Conservation (phyloP, 2,888 invertebrate genomes). For the Thecocarcelia acutangulata region DNA sequence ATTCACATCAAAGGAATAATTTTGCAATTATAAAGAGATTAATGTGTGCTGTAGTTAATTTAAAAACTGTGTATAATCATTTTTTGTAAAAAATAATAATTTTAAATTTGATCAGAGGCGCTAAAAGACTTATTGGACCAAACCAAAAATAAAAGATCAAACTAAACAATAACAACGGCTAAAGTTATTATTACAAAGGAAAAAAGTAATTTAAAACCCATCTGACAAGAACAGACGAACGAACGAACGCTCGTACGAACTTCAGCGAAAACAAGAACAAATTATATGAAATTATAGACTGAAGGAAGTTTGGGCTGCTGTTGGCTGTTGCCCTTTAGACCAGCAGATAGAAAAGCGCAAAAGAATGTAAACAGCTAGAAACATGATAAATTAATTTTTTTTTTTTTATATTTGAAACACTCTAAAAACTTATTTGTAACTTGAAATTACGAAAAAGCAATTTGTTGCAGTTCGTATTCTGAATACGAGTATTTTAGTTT, state of each 20-base stretch:
- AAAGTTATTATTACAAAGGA: conserved; percentile 56
- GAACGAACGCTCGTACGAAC: conserved; percentile 29
- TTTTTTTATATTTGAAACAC: not conserved
- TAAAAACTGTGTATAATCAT: conserved; percentile 54
- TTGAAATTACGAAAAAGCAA: conserved; percentile 40
- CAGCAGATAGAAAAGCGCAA: not conserved
- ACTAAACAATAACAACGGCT: conserved; percentile 43
- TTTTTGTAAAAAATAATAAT: conserved; percentile 51
- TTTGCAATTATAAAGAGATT: conserved; percentile 79
- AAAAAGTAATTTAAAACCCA: conserved; percentile 63
- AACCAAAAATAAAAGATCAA: conserved; percentile 25
- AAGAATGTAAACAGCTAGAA: conserved; percentile 4
- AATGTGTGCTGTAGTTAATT: conserved; percentile 73
- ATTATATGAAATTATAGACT: conserved; percentile 65
- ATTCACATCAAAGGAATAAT: conserved; percentile 71
- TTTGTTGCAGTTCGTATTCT: conserved; percentile 34
- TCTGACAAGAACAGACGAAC: conserved; percentile 52
- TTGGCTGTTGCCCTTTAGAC: conserved; percentile 47
- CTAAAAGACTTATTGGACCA: conserved; percentile 63
- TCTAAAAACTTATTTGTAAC: conserved; percentile 40
- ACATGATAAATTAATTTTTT: conserved; percentile 53
- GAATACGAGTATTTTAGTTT: conserved; percentile 25
- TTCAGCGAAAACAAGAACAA: conserved; percentile 41
- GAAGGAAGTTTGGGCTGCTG: conserved; percentile 34
- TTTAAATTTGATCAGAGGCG: conserved; percentile 58